phyloP scores from a whole-genome alignment of 1,140 invertebrate species.

The Bombus waltoni region DNA sequence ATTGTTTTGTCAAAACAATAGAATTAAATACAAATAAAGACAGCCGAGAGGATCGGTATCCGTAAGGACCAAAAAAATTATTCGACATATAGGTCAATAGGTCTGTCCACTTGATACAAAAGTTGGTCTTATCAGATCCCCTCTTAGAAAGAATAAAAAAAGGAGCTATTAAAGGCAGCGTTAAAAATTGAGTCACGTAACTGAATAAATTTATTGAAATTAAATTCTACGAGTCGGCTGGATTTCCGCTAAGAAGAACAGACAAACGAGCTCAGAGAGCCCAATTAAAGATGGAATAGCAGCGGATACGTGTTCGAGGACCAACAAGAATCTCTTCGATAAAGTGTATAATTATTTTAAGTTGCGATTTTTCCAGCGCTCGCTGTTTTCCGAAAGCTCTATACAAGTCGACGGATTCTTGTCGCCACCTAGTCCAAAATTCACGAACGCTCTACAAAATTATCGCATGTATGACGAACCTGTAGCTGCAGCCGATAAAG shows the following conservation, averaged over 20 bases:
- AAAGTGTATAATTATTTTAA: constrained; percentile 43
- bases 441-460: too few relatives aligned
- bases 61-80: background rate
- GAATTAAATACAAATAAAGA: too few relatives aligned
- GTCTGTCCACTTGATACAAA: background rate
- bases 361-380: background rate
- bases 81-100: constrained; percentile 6
- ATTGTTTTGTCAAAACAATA: background rate
- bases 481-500: constrained; percentile 29
- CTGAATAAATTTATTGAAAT: constrained; percentile 48
- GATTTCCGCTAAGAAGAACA: background rate
- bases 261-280: background rate
- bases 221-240: background rate
- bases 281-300: constrained; percentile 48
- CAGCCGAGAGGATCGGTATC: background rate
- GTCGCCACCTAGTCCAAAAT: constrained; percentile 21
- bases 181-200: constrained; percentile 37
- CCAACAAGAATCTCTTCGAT: constrained; percentile 29
- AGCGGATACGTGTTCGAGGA: constrained; percentile 45
- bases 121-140: background rate
- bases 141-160: background rate
- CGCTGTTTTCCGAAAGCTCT: background rate
- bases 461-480: background rate
- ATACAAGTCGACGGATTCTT: background rate
- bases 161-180: background rate